Percentiles rank a stretch among this genome's conserved stretches.
These are phyloP conservation scores for Plebejus melissa DNA, from an alignment of 2,888 invertebrate species.

Conservation along the genomic window DNA sequence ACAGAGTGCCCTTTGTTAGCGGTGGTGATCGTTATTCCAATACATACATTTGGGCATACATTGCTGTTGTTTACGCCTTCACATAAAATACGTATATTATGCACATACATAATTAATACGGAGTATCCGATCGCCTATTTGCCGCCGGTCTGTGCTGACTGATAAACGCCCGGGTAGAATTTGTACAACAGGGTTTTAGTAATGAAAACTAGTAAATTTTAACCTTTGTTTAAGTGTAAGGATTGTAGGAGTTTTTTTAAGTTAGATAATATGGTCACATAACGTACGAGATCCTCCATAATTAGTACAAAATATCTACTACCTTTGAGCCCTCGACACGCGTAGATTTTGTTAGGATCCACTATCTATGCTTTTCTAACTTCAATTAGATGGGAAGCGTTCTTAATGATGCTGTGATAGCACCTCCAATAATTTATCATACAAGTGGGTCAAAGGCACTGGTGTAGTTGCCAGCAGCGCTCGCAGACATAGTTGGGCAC, in stretches of 20 bases:
- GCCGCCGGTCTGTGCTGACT: conserved; percentile 30
- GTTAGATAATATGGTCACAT: no score
- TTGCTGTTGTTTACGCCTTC: conserved; percentile 30
- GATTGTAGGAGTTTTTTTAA: no score
- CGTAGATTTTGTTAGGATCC: neutral
- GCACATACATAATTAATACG: conserved; percentile 34
- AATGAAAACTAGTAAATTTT: no score
- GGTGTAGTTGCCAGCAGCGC: conserved; percentile 10
- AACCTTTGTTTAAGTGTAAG: no score
- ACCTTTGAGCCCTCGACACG: no score
- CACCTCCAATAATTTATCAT: neutral
- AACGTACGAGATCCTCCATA: no score
- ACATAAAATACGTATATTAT: conserved; percentile 28
- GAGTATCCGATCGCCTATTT: conserved; percentile 38
- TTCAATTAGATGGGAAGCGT: neutral
- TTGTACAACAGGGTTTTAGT: neutral
- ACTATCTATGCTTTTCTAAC: neutral
- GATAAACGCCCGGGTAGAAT: neutral
- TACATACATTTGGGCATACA: conserved; percentile 17
- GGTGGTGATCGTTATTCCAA: conserved; percentile 15
- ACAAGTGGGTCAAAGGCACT: conserved; percentile 12
- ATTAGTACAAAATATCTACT: no score
- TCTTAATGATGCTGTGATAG: conserved; percentile 4
- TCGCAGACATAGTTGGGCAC: conserved; percentile 13
- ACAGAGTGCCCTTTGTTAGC: conserved; percentile 5